Conservation (phyloP, 2,797 vertebrate species). For the Cuniculus paca region DNA sequence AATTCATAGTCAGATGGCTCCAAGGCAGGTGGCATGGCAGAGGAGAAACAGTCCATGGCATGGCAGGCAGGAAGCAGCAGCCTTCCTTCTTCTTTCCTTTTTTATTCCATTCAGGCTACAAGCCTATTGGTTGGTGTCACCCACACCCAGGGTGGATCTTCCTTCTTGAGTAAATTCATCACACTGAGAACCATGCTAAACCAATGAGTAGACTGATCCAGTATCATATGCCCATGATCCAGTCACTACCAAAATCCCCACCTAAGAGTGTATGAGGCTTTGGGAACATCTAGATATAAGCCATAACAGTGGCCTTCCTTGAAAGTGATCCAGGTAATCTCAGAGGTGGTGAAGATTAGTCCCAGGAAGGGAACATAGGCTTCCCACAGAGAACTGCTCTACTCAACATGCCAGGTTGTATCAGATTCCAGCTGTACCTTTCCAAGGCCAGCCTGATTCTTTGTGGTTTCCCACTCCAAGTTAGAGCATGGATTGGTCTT, state of each 20-base stretch:
- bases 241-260: background rate
- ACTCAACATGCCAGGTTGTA: background rate
- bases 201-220: background rate
- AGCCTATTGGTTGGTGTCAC: background rate
- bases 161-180: background rate
- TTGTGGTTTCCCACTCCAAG: background rate
- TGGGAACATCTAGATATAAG: background rate
- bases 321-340: background rate
- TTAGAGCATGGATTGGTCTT: background rate
- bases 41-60: background rate
- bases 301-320: background rate
- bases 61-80: background rate
- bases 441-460: background rate
- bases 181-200: background rate
- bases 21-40: background rate
- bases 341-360: constrained; percentile 16
- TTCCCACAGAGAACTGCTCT: background rate
- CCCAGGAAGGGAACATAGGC: background rate
- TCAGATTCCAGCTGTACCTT: background rate
- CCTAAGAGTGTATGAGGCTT: background rate
- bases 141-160: background rate
- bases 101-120: background rate
- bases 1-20: background rate
- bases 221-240: background rate
- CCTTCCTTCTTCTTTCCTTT: background rate